Percentiles rank a stretch among this genome's conserved stretches.
Conservation (phyloP, 2,888 invertebrate species). For the Caradrina clavipalpis region DNA sequence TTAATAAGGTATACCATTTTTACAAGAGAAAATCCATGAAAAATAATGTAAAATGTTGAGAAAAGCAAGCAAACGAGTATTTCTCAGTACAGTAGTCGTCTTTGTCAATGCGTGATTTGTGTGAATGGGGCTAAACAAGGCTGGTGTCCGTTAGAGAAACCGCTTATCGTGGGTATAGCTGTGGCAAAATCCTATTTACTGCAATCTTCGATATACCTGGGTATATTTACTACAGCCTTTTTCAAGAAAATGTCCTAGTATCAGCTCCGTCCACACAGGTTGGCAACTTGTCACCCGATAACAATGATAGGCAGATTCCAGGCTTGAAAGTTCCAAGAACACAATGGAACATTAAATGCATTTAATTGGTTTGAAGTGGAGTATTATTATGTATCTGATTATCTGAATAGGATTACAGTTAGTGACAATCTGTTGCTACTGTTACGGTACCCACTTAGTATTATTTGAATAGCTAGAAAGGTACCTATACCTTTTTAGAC, state of each 20-base stretch:
- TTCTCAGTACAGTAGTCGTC: slow-evolving; percentile 41
- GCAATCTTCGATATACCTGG: slow-evolving; percentile 1
- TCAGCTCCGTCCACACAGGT: not conserved
- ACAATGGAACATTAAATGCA: slow-evolving; percentile 28
- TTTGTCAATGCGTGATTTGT: slow-evolving; percentile 57
- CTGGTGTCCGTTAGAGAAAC: slow-evolving; percentile 51
- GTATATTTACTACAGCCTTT: slow-evolving; percentile 2
- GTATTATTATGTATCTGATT: slow-evolving; percentile 7
- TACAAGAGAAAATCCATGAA: not conserved
- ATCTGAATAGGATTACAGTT: slow-evolving; percentile 14
- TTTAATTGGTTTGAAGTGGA: slow-evolving; percentile 33
- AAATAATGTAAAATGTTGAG: slow-evolving; percentile 26
- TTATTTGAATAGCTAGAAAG: too few relatives aligned
- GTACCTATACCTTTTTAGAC: too few relatives aligned
- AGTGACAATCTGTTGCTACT: slow-evolving; percentile 1
- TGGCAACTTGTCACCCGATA: not conserved
- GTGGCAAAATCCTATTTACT: slow-evolving; percentile 52
- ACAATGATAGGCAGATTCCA: slow-evolving; percentile 24
- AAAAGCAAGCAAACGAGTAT: slow-evolving; percentile 46
- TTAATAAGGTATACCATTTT: too few relatives aligned
- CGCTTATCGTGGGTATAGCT: slow-evolving; percentile 41
- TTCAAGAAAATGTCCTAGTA: slow-evolving; percentile 1
- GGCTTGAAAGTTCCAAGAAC: slow-evolving; percentile 15
- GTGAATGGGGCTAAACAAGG: slow-evolving; percentile 52
- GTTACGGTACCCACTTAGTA: not conserved